Evolutionary conservation across 2,888 invertebrate genomes (phyloP).

Genomic region (Tachina grossa): DNA sequence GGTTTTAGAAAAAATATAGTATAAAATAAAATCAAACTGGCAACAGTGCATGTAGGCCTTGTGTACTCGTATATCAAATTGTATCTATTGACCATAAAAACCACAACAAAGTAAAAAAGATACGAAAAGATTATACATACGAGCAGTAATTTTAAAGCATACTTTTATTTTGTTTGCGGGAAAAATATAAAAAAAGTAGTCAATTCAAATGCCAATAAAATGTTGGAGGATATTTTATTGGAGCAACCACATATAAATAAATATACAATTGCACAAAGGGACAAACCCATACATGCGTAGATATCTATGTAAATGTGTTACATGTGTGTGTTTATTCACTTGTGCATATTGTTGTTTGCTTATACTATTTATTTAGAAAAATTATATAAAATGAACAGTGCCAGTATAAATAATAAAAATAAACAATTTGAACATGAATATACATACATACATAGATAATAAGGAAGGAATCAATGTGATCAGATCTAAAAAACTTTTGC

Average conservation of each 20-base stretch:
- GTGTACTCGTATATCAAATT: constrained; percentile 28
- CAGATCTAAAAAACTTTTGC: too few relatives aligned
- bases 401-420: constrained; percentile 27
- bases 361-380: constrained; percentile 6
- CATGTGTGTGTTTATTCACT: neutral
- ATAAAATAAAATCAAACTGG: constrained; percentile 5
- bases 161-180: constrained; percentile 53
- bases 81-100: constrained; percentile 60
- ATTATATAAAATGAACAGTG: constrained; percentile 27
- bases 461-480: too few relatives aligned
- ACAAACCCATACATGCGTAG: neutral
- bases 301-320: neutral
- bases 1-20: too few relatives aligned
- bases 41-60: constrained; percentile 24
- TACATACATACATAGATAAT: too few relatives aligned
- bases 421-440: too few relatives aligned
- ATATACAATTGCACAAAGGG: too few relatives aligned
- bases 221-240: constrained; percentile 58
- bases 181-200: constrained; percentile 10
- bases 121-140: constrained; percentile 30
- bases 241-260: constrained; percentile 26
- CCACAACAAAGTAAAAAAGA: constrained; percentile 63
- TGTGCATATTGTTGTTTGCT: neutral
- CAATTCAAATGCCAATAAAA: constrained; percentile 62
- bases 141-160: constrained; percentile 48